These are phyloP conservation scores for Erythrocercus mccallii DNA, from an alignment of 2,113 vertebrate species.

Conservation along the genomic window DNA sequence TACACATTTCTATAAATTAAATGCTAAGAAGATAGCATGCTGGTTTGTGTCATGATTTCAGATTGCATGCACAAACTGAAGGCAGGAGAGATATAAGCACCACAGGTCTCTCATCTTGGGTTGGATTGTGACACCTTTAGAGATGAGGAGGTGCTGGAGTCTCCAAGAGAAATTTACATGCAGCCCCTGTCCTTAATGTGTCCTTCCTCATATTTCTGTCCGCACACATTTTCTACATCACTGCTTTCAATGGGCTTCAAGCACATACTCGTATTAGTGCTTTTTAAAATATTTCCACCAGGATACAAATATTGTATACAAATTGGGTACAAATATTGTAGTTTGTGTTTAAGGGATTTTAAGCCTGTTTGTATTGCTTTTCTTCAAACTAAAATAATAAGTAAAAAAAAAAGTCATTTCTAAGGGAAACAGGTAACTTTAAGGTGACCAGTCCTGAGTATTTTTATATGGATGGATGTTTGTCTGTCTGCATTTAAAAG, in stretches of 20 bases:
- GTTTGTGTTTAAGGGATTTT: neutral
- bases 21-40: neutral
- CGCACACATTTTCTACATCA: neutral
- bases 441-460: neutral
- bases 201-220: neutral
- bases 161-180: neutral
- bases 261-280: neutral
- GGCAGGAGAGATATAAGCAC: neutral
- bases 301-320: too few species aligned
- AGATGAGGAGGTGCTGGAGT: neutral
- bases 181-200: neutral
- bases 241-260: neutral
- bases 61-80: neutral
- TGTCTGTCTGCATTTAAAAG: neutral
- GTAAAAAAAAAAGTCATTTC: neutral
- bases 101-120: accelerated
- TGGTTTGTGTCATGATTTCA: neutral
- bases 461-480: neutral
- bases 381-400: neutral
- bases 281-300: neutral
- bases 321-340: neutral
- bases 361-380: neutral
- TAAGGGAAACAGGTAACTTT: neutral
- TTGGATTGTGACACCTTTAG: neutral
- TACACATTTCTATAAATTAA: neutral